Evolutionary conservation across 2,888 invertebrate species (phyloP).

Genomic region (Sarcophaga carnaria): DNA sequence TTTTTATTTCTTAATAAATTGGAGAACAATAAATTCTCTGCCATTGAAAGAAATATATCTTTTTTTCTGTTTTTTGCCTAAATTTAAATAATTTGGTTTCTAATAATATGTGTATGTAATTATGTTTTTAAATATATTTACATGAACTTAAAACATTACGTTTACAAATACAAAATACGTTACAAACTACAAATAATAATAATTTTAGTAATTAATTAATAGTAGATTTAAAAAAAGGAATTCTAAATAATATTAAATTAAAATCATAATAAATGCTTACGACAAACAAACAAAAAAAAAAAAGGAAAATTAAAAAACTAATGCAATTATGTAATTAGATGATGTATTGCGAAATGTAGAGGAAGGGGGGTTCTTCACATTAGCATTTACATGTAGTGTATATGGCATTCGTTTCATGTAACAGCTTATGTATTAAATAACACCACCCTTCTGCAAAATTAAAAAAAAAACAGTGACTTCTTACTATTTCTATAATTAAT

Average conservation of each 20-base stretch:
- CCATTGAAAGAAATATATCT: not conserved
- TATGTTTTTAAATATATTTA: conserved; percentile 19
- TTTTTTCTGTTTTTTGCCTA: not conserved
- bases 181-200: conserved; percentile 7
- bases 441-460: too few relatives aligned
- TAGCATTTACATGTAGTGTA: too few relatives aligned
- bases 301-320: conserved; percentile 5
- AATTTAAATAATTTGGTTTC: conserved; percentile 56
- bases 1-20: conserved; percentile 41
- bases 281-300: conserved; percentile 28
- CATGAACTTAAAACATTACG: conserved; percentile 29
- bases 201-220: not conserved
- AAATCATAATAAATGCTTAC: conserved; percentile 66
- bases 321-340: conserved; percentile 24
- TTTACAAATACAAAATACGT: conserved; percentile 44
- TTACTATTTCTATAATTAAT: not conserved
- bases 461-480: too few relatives aligned
- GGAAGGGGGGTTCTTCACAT: too few relatives aligned
- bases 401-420: too few relatives aligned
- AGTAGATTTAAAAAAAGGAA: conserved; percentile 20
- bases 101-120: not conserved
- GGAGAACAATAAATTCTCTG: conserved; percentile 54
- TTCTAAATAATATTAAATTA: conserved; percentile 33
- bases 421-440: too few relatives aligned
- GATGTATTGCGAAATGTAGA: conserved; percentile 19